phyloP scores from a whole-genome alignment of 2,888 invertebrate species.

The Epistrophe grossulariae region DNA sequence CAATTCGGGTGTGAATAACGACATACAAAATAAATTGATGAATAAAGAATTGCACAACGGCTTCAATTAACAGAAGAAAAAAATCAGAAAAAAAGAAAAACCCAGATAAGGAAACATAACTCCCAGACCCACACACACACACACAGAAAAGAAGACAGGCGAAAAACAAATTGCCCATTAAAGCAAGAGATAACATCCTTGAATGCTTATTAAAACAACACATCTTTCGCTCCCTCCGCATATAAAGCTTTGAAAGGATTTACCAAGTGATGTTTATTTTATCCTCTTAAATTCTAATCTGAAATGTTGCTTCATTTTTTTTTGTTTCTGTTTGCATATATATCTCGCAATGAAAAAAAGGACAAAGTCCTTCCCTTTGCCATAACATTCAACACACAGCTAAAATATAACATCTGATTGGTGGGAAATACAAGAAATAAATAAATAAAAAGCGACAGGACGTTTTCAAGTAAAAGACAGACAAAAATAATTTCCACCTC shows the following conservation, averaged over 20 bases:
- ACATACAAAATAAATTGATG: conserved; percentile 19
- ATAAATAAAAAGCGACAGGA: conserved; percentile 22
- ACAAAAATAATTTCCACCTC: conserved; percentile 62
- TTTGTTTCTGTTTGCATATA: neutral
- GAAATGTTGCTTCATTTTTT: conserved; percentile 41
- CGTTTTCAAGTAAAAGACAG: conserved; percentile 6
- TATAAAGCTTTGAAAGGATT: conserved; percentile 60
- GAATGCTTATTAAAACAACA: conserved; percentile 73
- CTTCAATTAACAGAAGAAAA: conserved; percentile 24
- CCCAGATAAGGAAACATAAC: conserved; percentile 24
- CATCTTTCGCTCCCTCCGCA: conserved; percentile 34
- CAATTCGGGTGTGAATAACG: conserved; percentile 2
- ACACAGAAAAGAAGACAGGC: neutral
- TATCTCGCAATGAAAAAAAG: neutral
- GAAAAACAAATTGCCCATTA: conserved; percentile 69
- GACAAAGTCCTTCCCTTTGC: conserved; percentile 26
- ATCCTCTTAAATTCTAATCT: conserved; percentile 70
- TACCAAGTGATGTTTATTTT: conserved; percentile 69
- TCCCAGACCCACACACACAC: neutral
- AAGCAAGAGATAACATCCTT: conserved; percentile 68
- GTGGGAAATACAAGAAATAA: conserved; percentile 15
- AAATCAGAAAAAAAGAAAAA: neutral
- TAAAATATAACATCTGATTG: conserved; percentile 41
- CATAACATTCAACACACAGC: conserved; percentile 40
- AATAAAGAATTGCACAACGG: conserved; percentile 22